Evolutionary conservation across 2,888 invertebrate genomes (phyloP).

Genomic region (Drosophila macrothrix): DNA sequence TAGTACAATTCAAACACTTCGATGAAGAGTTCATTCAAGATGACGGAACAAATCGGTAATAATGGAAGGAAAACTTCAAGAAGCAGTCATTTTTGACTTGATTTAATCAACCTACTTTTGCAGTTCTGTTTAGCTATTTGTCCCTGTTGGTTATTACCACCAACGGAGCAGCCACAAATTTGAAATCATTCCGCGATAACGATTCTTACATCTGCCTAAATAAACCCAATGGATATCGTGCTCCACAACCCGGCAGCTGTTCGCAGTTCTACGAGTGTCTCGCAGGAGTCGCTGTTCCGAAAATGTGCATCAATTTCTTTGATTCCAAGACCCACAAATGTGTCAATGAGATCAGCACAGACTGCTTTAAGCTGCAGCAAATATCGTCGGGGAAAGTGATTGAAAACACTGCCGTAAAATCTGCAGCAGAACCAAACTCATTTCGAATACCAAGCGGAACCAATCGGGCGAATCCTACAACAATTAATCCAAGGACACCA

Average conservation of each 20-base stretch:
- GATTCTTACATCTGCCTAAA: not conserved
- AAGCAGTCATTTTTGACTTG: not conserved
- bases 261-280: conserved; percentile 16
- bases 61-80: not conserved
- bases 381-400: not conserved
- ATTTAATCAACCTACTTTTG: not conserved
- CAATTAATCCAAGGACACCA: too few relatives aligned
- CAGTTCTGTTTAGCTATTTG: conserved; percentile 27
- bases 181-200: conserved; percentile 8
- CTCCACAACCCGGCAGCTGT: conserved; percentile 10
- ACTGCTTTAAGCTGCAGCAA: not conserved
- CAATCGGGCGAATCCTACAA: too few relatives aligned
- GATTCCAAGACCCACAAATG: conserved; percentile 10
- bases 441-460: too few relatives aligned
- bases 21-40: conserved; percentile 8
- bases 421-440: too few relatives aligned
- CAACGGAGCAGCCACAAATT: conserved; percentile 3
- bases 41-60: conserved; percentile 25
- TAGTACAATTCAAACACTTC: not conserved
- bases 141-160: conserved; percentile 12
- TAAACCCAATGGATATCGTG: conserved; percentile 16
- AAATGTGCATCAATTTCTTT: conserved; percentile 6
- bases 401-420: not conserved
- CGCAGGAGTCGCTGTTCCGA: conserved; percentile 16
- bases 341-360: conserved; percentile 14